Evolutionary conservation across 2,888 invertebrate species (phyloP), one percentile per base, ranked within the genome.

Genomic region (Morinoia aosen): DNA sequence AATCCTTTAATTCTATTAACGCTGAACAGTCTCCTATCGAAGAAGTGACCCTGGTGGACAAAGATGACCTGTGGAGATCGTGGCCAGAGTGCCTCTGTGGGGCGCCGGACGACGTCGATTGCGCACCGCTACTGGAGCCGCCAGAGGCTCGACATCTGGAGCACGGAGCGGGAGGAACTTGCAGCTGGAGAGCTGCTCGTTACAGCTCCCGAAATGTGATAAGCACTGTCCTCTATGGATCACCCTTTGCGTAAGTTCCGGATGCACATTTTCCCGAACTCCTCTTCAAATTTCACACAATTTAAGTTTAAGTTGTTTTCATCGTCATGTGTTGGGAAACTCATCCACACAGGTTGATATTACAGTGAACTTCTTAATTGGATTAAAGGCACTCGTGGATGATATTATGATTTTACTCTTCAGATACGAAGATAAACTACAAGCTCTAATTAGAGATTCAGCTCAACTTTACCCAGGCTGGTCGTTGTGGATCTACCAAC

Each of bases 81-180:
- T 91, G 91, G 91, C 91, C 91, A 10, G 91, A 91, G 91, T 91
- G 91, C 91, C 40, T 91, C 40, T 91, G 91, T 91, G 91, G 91
- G 2, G 40, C 91, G 91, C 91, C 91, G 12, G n/a, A 39, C 11
- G 91, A 56, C 56, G 12, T 48, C 25, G 91, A 91, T 3, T 91
- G 91, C 25, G 39, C 40, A 11, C 91, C 91, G 19, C 48, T 48
- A 2, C 40, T 48, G 40, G 91, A 91, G 91, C 91, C 91, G 40
- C 91, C 91, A 48, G 48, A 56, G 25, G 91, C 48, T 14, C 25
- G 56, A 56, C 19, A 8, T 7, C 8, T 91, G 91, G 91, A 40
- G 14, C 56, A 91, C 8, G 91, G 91, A 48, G 40, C 91, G 0
- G 91, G 91, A 48, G 91, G 91, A 56, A 48, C 91, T 39, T 91